Conservation (phyloP, 2,113 vertebrate species). For the Microcebus jonahi region DNA sequence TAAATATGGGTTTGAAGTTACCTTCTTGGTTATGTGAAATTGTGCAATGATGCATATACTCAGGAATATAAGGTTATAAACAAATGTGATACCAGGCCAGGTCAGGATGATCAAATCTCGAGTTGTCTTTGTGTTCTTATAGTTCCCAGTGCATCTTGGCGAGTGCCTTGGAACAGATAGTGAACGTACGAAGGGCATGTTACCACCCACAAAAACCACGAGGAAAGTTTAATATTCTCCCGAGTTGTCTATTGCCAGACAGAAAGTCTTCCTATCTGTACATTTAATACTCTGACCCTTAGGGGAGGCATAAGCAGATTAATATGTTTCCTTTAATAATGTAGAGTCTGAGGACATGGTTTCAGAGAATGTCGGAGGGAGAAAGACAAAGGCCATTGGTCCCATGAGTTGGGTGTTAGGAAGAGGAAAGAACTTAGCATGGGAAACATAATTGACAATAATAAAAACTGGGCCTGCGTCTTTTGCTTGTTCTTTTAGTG, state of each 20-base stretch:
- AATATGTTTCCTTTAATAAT: not conserved
- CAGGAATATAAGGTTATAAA: not conserved
- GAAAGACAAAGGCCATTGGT: not conserved
- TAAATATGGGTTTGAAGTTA: not conserved
- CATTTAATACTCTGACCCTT: not conserved
- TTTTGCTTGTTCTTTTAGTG: not conserved
- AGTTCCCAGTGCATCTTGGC: not conserved
- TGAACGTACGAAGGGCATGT: not conserved
- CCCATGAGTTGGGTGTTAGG: not conserved
- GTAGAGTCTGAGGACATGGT: not conserved
- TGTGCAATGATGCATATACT: not conserved
- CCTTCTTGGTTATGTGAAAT: not conserved
- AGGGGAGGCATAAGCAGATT: not conserved
- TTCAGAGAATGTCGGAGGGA: not conserved
- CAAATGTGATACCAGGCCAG: not conserved
- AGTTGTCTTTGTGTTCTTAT: not conserved
- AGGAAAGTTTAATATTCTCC: not conserved
- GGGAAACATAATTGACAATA: not conserved
- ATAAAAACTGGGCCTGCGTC: not conserved
- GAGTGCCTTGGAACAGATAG: not conserved
- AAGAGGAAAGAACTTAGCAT: not conserved
- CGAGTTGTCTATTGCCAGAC: not conserved
- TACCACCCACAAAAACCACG: not conserved
- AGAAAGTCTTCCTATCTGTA: not conserved
- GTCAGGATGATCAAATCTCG: not conserved